Evolutionary conservation across 2,888 invertebrate species (phyloP).

Genomic region (Entomobrya proxima): DNA sequence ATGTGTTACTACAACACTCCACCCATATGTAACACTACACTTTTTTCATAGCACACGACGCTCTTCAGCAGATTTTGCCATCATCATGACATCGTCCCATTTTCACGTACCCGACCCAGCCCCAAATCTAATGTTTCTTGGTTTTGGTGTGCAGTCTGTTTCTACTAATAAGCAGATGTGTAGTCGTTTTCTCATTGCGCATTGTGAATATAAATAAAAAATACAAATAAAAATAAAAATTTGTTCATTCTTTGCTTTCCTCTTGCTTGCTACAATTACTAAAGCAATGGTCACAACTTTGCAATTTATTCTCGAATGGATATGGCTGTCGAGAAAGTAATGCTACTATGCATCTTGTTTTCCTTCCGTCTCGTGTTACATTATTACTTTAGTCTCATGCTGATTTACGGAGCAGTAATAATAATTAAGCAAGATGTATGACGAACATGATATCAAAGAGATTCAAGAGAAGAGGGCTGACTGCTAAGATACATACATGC

Average conservation of each 20-base stretch:
- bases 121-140: not conserved
- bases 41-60: conserved; percentile 5
- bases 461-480: not conserved
- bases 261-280: not conserved
- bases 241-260: no score
- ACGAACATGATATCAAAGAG: not conserved
- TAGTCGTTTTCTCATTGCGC: not conserved
- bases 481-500: not conserved
- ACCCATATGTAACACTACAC: conserved; percentile 70
- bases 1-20: conserved; percentile 72
- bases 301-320: not conserved
- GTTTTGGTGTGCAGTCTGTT: not conserved
- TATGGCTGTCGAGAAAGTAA: not conserved
- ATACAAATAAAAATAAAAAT: not conserved
- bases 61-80: not conserved
- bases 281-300: not conserved
- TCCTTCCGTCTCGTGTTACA: not conserved
- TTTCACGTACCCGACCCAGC: not conserved
- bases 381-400: not conserved
- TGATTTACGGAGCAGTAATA: not conserved
- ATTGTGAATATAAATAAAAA: not conserved
- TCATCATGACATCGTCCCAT: not conserved
- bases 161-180: conserved; percentile 5
- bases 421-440: conserved; percentile 56
- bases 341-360: not conserved